Conservation (phyloP, 1,140 invertebrate genomes). For the Pseudomyrmex dendroicus region DNA sequence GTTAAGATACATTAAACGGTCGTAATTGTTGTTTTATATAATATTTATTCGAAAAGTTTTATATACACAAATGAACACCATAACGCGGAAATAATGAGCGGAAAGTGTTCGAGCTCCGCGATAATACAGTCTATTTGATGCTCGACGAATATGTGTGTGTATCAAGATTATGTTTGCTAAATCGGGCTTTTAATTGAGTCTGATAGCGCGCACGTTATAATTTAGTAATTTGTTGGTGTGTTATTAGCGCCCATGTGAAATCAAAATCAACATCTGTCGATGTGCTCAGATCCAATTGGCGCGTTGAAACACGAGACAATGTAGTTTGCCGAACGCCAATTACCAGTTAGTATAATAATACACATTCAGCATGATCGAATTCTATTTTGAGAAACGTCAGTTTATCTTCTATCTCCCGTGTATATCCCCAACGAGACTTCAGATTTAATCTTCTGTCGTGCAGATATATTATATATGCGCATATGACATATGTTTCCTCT, state of each 20-base stretch:
- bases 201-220: not conserved
- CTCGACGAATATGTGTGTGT: not conserved
- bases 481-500: too few relatives aligned
- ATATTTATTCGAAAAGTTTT: constrained; percentile 30
- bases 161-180: constrained; percentile 39
- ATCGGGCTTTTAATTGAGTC: constrained; percentile 32
- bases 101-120: not conserved
- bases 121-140: not conserved
- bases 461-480: too few relatives aligned
- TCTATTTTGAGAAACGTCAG: not conserved
- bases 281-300: constrained; percentile 11
- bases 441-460: too few relatives aligned
- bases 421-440: not conserved
- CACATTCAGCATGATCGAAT: constrained; percentile 17
- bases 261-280: constrained; percentile 56
- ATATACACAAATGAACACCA: not conserved
- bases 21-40: not conserved
- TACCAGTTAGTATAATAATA: constrained; percentile 48
- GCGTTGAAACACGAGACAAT: constrained; percentile 15
- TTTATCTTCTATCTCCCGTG: not conserved
- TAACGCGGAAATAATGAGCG: not conserved
- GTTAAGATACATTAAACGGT: not conserved
- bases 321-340: constrained; percentile 45
- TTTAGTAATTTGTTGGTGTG: constrained; percentile 25
- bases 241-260: constrained; percentile 48